Percentiles rank a stretch among this genome's conserved stretches.
Conservation (phyloP, 2,888 invertebrate species). For the Mechanitis mazaeus region DNA sequence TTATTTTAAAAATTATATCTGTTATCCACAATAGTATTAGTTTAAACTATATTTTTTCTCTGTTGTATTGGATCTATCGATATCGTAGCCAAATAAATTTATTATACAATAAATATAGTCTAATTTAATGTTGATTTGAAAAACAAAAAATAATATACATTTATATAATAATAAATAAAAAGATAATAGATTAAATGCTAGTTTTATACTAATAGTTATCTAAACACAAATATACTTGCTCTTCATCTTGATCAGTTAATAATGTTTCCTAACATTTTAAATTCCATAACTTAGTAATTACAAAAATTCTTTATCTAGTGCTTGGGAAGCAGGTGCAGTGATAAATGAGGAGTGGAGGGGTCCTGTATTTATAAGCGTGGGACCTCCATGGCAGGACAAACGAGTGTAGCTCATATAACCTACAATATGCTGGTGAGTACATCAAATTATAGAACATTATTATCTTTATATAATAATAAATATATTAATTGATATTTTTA, state of each 20-base stretch:
- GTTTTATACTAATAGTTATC: too few species aligned
- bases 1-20: not conserved
- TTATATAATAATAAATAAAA: too few species aligned
- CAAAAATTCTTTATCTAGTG: constrained; percentile 14
- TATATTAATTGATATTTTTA: too few species aligned
- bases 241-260: not conserved
- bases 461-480: not conserved
- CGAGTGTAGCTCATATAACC: constrained; percentile 32
- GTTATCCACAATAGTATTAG: too few species aligned
- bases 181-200: too few species aligned
- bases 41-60: too few species aligned
- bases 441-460: not conserved
- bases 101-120: too few species aligned
- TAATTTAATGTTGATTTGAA: too few species aligned
- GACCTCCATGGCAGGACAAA: constrained; percentile 40
- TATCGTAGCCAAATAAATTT: too few species aligned
- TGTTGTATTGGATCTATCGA: too few species aligned
- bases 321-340: constrained; percentile 28
- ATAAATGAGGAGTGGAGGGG: constrained; percentile 50
- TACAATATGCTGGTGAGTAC: constrained; percentile 35
- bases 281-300: constrained; percentile 8
- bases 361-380: constrained; percentile 56
- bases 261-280: not conserved
- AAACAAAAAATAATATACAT: too few species aligned
- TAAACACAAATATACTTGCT: not conserved